Conservation (phyloP, 2,888 invertebrate genomes). For the Macrophya alboannulata region DNA sequence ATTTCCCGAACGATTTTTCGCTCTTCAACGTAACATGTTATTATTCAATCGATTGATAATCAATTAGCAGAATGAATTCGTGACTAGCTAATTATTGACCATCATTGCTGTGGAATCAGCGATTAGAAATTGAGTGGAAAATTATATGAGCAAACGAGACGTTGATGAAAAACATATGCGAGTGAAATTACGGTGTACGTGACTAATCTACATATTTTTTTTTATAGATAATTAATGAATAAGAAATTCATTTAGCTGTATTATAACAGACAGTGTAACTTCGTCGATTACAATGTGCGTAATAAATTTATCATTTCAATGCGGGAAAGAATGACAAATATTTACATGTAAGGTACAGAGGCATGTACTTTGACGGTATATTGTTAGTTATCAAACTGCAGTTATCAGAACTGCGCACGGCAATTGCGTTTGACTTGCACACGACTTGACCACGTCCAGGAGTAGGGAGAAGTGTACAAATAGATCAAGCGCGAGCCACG, state of each 20-base stretch:
- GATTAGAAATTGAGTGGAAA: neutral
- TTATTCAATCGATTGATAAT: neutral
- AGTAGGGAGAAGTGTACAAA: slow-evolving; percentile 38
- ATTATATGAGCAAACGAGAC: neutral
- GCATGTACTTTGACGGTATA: slow-evolving; percentile 1
- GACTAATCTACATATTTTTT: neutral
- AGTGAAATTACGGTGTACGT: neutral
- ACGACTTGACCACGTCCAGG: slow-evolving; percentile 12
- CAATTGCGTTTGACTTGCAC: slow-evolving; percentile 8
- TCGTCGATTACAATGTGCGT: neutral
- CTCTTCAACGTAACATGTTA: neutral
- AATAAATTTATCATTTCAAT: neutral
- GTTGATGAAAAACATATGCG: neutral
- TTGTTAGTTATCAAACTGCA: neutral
- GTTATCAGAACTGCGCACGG: slow-evolving; percentile 44
- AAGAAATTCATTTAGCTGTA: neutral
- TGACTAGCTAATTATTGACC: neutral
- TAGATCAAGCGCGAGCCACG: neutral
- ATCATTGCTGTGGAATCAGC: neutral
- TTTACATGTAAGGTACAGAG: slow-evolving; percentile 7
- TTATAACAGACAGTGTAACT: neutral
- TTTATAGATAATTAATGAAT: neutral
- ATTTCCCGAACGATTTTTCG: neutral
- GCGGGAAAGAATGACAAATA: slow-evolving; percentile 14
- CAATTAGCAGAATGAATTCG: neutral